These are phyloP conservation scores for Marcusenius ussheri DNA, from an alignment of 2,113 vertebrate genomes.

Conservation along the genomic window DNA sequence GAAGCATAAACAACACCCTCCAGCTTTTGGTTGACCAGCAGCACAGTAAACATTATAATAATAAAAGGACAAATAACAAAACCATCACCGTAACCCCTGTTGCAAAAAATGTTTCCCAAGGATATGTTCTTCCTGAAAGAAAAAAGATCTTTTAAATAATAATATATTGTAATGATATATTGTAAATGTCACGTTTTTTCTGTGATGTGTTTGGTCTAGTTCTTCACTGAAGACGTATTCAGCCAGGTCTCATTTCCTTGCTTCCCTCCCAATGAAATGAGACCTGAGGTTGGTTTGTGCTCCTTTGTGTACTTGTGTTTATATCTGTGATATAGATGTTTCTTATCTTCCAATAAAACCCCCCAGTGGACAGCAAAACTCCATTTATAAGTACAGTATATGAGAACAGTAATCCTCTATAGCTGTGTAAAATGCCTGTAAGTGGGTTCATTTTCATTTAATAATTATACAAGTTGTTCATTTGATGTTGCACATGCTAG, in stretches of 20 bases:
- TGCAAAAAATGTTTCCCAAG: constrained; percentile 62
- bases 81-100: constrained; percentile 58
- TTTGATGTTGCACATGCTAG: constrained; percentile 59
- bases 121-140: constrained; percentile 72
- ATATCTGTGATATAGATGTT: constrained; percentile 68
- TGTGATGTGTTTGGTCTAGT: constrained; percentile 67
- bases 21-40: constrained; percentile 76
- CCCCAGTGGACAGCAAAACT: constrained; percentile 53
- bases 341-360: constrained; percentile 60
- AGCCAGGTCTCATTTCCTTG: constrained; percentile 72
- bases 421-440: constrained; percentile 67
- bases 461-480: constrained; percentile 48
- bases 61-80: constrained; percentile 68
- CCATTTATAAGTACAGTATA: constrained; percentile 53
- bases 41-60: constrained; percentile 81
- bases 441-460: constrained; percentile 54
- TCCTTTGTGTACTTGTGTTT: constrained; percentile 61
- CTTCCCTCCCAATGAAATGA: constrained; percentile 84
- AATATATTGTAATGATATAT: constrained; percentile 68
- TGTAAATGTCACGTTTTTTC: constrained; percentile 68
- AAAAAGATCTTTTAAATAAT: constrained; percentile 43
- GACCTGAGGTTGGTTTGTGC: constrained; percentile 59
- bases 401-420: constrained; percentile 61
- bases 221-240: constrained; percentile 58
- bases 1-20: constrained; percentile 76